Evolutionary conservation across 2,797 vertebrate genomes (phyloP).

Genomic region (Rousettus madagascariensis): DNA sequence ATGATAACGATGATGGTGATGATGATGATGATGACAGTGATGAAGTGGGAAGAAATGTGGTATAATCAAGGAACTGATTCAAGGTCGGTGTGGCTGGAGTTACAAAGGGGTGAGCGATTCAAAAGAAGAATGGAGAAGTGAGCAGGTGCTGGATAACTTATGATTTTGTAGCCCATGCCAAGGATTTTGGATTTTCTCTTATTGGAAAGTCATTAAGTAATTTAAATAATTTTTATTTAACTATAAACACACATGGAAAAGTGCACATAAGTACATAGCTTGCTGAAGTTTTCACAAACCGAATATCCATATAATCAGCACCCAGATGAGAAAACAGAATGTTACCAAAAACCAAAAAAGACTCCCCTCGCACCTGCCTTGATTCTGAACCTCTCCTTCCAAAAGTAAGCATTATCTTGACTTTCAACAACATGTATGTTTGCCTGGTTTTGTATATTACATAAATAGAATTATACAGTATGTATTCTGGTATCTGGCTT

Average conservation of each 20-base stretch:
- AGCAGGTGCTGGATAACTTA: neutral
- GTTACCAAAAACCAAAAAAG: neutral
- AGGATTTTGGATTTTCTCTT: neutral
- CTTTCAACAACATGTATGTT: neutral
- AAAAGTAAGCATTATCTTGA: neutral
- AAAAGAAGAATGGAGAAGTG: neutral
- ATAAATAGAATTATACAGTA: neutral
- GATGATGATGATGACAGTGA: neutral
- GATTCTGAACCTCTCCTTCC: neutral
- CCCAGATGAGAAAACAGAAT: neutral
- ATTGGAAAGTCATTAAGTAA: neutral
- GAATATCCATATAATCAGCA: neutral
- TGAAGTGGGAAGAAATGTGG: neutral
- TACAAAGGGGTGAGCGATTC: neutral
- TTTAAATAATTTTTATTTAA: neutral
- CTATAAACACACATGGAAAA: neutral
- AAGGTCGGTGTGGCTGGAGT: neutral
- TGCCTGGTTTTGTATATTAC: neutral
- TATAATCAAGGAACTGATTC: neutral
- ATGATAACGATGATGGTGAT: neutral
- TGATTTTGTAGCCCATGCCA: neutral
- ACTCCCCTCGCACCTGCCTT: neutral
- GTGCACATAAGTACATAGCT: neutral
- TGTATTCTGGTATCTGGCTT: neutral
- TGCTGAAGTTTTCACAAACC: neutral